Percentiles rank a stretch among this genome's conserved stretches.
Conservation (phyloP, 2,797 vertebrate species). For the Gila robusta region DNA sequence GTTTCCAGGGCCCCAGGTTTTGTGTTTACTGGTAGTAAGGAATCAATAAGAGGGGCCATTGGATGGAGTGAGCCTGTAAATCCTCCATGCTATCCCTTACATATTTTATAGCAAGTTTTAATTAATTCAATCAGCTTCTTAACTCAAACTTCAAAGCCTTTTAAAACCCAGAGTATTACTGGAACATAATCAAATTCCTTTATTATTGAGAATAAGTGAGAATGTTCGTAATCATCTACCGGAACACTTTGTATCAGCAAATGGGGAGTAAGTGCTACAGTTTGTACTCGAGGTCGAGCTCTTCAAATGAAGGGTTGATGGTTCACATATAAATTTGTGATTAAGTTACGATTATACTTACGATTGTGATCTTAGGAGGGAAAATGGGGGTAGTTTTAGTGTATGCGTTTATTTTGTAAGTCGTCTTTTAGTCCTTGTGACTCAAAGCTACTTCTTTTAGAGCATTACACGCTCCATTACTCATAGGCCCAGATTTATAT, state of each 20-base stretch:
- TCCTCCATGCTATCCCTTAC: slow-evolving; percentile 65
- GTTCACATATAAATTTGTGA: neutral
- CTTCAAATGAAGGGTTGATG: neutral
- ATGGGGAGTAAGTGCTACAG: slow-evolving; percentile 40
- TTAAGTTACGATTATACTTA: neutral
- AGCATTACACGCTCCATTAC: slow-evolving; percentile 51
- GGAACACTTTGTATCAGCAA: slow-evolving; percentile 15
- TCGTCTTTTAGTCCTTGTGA: slow-evolving; percentile 40
- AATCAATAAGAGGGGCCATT: slow-evolving; percentile 63
- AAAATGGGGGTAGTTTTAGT: slow-evolving; percentile 24
- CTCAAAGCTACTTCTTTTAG: slow-evolving; percentile 49
- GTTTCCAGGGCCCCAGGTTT: slow-evolving; percentile 16
- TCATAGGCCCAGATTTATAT: slow-evolving; percentile 55
- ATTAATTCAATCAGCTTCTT: slow-evolving; percentile 78
- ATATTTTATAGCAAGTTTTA: slow-evolving; percentile 71
- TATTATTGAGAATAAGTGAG: slow-evolving; percentile 32
- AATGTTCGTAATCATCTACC: slow-evolving; percentile 7
- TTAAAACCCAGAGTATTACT: slow-evolving; percentile 74
- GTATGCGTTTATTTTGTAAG: slow-evolving; percentile 24
- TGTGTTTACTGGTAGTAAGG: slow-evolving; percentile 41
- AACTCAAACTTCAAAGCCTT: slow-evolving; percentile 70
- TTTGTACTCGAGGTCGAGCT: slow-evolving; percentile 11
- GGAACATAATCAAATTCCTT: slow-evolving; percentile 67
- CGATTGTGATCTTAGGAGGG: slow-evolving; percentile 16
- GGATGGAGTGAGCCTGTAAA: slow-evolving; percentile 66